Evolutionary conservation across 2,797 vertebrate genomes (phyloP), one percentile per base, ranked within the genome.

Genomic region (Furcifer pardalis): DNA sequence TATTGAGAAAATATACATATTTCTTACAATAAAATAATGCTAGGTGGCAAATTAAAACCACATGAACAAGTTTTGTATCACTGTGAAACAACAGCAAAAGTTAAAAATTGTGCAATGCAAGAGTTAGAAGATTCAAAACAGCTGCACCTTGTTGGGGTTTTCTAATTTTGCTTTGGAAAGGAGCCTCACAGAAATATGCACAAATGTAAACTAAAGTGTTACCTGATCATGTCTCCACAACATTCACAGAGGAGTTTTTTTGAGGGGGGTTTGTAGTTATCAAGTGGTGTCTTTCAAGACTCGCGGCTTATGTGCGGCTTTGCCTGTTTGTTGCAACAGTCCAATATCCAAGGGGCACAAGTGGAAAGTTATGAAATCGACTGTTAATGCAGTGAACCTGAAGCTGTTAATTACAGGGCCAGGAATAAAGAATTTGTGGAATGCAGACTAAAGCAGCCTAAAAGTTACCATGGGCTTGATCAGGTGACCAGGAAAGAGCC

Each of bases 341-440:
- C 89, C 85, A 68, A 77, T 71, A 79, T 37, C 78, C 23, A 0
- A 89, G 88, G 88, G 52, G 89, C 87, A 83, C 69, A 1, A 80
- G 87, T 0, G 72, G 88, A 86, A 84, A 93, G 85, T 91, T 69
- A 85, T 94, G 92, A 94, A 94, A 95, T 92, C 80, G 79, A 92
- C 94, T 90, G 92, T 94, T 96, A 93, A 92, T 95, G 94, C 96
- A 92, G 96, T 94, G 95, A 95, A 93, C 95, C 95, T 91, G 95
- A 95, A 96, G 96, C 93, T 95, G 96, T 91, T 97, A 95, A 96
- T 94, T 94, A 94, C 95, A 66, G 92, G 84, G 95, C 94, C 92
- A 91, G 91, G 60, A 93, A 91, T 93, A 89, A 97, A 91, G 96
- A 96, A 97, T 97, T 87, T 94, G 92, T 96, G 97, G 98, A 98